Base-by-base conservation (phyloP, 2,113 vertebrate genomes). In the Trichomycterus rosablanca region DNA sequence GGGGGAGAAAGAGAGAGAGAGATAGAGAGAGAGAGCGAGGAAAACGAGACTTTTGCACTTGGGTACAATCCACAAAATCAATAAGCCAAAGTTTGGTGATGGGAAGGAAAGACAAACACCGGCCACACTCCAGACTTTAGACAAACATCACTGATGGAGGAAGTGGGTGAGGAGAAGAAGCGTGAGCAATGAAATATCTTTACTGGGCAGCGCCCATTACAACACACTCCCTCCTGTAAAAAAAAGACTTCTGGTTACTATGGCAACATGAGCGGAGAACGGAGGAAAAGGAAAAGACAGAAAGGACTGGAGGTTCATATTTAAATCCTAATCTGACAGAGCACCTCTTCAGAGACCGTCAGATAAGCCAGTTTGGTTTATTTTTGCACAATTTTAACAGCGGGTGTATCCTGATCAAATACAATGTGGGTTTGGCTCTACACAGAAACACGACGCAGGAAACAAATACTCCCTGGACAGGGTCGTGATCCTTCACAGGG, bases 241-340 rank as follows among this genome's bases (percentile, higher is more conserved):
- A 73, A 59, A 70, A 56, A 16, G 61, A 75, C 62, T 65, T 71
- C 53, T 42, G 53, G 73, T 78, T 78, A 68, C 76, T 68, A 73
- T 73, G 30, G 73, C 58, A 78, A 78, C 76, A 44, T 53, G 15
- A 26, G 34, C 54, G 43, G 65, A 71, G 70, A 53, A 66, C 4
- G 35, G 35, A 9, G 12, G 14, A 14, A 44, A 45, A 35, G 50
- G 53, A 42, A 52, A 53, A 61, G 37, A 49, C 57, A 40, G 46
- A 20, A 59, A 50, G 18, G 54, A 59, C 40, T 48, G 52, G 55
- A 19, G 34, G 53, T 62, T 74, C 63, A 52, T 59, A 70, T 70
- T 70, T 70, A 70, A 74, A 74, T 70, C 59, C 51, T 24, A 50
- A 32, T 37, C 59, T 67, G 55, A 67, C 28, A 53, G 63, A 15